A percentile compares a stretch with the other conserved stretches of the same genome.
phyloP scores from a whole-genome alignment of 1,140 invertebrate genomes.

The Radopholus similis region DNA sequence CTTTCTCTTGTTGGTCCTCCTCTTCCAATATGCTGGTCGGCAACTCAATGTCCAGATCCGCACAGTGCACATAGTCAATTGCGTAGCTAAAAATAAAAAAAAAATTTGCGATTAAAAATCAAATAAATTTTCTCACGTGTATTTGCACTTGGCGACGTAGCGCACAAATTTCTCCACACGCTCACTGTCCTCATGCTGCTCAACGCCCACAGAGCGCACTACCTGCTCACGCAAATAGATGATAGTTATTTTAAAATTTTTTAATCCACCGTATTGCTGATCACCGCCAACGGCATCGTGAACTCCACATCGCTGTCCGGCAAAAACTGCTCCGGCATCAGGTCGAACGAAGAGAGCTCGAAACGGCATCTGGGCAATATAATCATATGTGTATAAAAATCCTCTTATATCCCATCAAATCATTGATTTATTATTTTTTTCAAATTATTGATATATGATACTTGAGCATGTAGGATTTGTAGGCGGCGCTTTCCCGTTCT shows the following conservation, averaged over 20 bases:
- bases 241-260: too few relatives aligned
- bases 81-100: conserved; percentile 37
- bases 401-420: too few relatives aligned
- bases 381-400: too few relatives aligned
- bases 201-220: conserved; percentile 86
- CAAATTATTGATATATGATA: conserved; percentile 16
- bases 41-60: conserved; percentile 49
- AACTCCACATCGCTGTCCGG: conserved; percentile 87
- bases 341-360: conserved; percentile 90
- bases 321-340: conserved; percentile 85
- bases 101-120: conserved; percentile 5
- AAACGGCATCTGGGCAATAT: conserved; percentile 80
- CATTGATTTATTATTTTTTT: too few relatives aligned
- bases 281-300: conserved; percentile 95
- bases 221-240: too few relatives aligned
- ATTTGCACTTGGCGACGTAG: conserved; percentile 92
- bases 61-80: conserved; percentile 59
- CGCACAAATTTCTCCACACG: conserved; percentile 97
- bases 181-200: conserved; percentile 74
- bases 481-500: conserved; percentile 57
- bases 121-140: conserved; percentile 64
- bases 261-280: conserved; percentile 91
- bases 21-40: not conserved
- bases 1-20: conserved; percentile 20
- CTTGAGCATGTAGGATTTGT: conserved; percentile 58